These are phyloP conservation scores for Amphilophus citrinellus DNA, from an alignment of 2,113 vertebrate species.

Conservation along the genomic window DNA sequence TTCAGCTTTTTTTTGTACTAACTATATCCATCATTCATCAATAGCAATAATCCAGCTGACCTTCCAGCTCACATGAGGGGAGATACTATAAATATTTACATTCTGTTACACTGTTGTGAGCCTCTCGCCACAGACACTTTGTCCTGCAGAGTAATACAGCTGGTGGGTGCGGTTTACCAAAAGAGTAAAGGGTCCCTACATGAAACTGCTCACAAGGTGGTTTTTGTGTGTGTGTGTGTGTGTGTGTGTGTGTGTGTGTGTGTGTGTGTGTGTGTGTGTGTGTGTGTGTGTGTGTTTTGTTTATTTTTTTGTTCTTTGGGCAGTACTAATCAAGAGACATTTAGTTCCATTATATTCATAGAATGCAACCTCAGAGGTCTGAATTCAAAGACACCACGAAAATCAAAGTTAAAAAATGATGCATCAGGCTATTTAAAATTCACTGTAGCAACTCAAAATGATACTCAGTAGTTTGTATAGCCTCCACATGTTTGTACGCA, in stretches of 20 bases:
- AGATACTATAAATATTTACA: constrained; percentile 6
- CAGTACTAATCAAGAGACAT: neutral
- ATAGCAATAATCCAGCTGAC: neutral
- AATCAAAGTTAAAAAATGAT: too few relatives aligned
- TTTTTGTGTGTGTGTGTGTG: too few relatives aligned
- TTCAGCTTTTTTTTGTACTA: neutral
- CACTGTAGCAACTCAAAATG: too few relatives aligned
- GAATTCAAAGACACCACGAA: too few relatives aligned
- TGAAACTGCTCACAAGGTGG: neutral
- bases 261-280: too few relatives aligned
- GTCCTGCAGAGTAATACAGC: neutral
- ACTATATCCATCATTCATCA: neutral
- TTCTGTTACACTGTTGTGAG: neutral
- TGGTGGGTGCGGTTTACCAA: neutral
- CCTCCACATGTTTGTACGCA: too few relatives aligned
- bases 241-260: too few relatives aligned
- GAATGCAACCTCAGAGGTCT: neutral
- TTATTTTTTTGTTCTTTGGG: neutral
- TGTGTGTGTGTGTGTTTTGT: too few relatives aligned
- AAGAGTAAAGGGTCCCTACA: neutral
- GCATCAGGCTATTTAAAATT: too few relatives aligned
- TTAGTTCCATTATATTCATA: constrained; percentile 5
- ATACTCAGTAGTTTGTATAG: too few relatives aligned
- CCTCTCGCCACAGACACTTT: neutral
- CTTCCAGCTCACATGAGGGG: neutral